phyloP scores from a whole-genome alignment of 2,797 vertebrate species.

The Varecia variegata region DNA sequence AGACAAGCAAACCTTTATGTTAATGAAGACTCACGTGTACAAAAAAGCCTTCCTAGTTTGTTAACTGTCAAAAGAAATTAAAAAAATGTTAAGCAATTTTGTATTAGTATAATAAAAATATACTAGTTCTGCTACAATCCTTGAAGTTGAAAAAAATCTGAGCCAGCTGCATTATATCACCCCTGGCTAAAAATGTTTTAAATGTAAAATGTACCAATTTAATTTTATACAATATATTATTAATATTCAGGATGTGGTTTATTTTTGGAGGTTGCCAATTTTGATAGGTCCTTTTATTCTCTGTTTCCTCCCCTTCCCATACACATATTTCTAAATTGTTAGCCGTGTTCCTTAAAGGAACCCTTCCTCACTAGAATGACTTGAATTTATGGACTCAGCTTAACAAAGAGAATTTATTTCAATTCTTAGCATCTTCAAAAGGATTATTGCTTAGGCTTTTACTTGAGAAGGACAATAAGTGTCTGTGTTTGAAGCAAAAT shows the following conservation, averaged over 20 bases:
- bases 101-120: not conserved
- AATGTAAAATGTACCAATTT: not conserved
- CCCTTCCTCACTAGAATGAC: not conserved
- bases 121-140: not conserved
- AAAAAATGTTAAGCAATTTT: slow-evolving; percentile 9
- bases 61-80: not conserved
- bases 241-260: not conserved
- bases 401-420: slow-evolving; percentile 31
- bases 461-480: not conserved
- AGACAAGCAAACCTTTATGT: not conserved
- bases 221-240: not conserved
- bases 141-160: not conserved
- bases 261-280: not conserved
- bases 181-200: not conserved
- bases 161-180: not conserved
- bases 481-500: slow-evolving; percentile 24
- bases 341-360: not conserved
- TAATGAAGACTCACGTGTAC: not conserved
- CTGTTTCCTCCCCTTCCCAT: not conserved
- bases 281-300: not conserved
- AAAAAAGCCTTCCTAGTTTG: not conserved
- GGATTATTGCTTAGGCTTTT: slow-evolving; percentile 22
- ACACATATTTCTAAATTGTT: not conserved
- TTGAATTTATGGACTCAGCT: not conserved
- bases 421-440: not conserved